Conservation (phyloP, 1,140 invertebrate species). For the Lordiphosa stackelbergi region DNA sequence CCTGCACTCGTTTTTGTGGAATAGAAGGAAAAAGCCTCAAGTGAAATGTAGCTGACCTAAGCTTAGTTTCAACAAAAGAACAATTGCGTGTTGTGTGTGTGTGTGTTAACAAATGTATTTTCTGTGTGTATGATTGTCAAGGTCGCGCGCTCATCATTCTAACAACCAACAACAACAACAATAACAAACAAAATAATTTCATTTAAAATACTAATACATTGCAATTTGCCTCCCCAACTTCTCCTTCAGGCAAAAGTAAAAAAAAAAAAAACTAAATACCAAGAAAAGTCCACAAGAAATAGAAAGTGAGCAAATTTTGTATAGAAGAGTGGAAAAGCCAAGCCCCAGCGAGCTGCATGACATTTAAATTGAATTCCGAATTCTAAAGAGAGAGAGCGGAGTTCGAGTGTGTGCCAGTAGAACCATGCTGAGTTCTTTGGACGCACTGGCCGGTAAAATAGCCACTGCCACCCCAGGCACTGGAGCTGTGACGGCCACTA, state of each 20-base stretch:
- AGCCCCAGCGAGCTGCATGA: background rate
- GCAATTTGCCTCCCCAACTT: constrained; percentile 60
- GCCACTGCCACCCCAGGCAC: constrained; percentile 79
- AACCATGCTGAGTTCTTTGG: constrained; percentile 86
- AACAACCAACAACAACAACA: constrained; percentile 3
- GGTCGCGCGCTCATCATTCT: constrained; percentile 31
- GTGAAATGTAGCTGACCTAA: constrained; percentile 74
- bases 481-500: constrained; percentile 44
- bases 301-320: background rate
- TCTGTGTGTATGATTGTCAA: constrained; percentile 30
- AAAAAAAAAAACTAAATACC: constrained; percentile 6
- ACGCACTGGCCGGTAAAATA: constrained; percentile 88
- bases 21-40: constrained; percentile 35
- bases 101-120: background rate
- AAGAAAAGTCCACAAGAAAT: constrained; percentile 5
- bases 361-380: constrained; percentile 1
- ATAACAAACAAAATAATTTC: constrained; percentile 30
- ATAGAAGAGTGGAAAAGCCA: constrained; percentile 4
- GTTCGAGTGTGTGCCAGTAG: background rate
- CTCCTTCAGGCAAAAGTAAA: constrained; percentile 59
- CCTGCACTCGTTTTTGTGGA: too few species aligned
- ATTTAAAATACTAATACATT: constrained; percentile 58
- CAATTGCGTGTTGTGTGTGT: background rate
- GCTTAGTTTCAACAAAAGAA: constrained; percentile 14
- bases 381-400: constrained; percentile 1